Evolutionary conservation across 2,797 vertebrate genomes (phyloP), one percentile per base, ranked within the genome.

Genomic region (Pelochelys cantorii): DNA sequence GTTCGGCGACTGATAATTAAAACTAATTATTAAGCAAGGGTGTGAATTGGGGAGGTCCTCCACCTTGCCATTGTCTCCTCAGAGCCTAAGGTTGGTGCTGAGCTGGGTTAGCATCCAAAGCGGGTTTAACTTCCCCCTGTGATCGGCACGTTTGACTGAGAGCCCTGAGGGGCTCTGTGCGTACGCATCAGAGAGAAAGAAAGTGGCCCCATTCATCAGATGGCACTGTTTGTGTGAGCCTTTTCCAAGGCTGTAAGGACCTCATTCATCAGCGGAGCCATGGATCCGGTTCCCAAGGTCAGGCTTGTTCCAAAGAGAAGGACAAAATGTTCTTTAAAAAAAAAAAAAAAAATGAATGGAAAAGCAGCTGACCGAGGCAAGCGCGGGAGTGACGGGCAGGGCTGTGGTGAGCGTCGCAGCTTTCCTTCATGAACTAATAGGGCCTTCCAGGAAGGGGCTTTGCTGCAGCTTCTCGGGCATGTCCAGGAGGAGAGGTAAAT

Each of bases 121-220:
- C 22, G 42, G 34, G 0, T 23, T 81, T 27, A 79, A 2, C 14
- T 60, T 25, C 29, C 1, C 37, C 82, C 37, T 37, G 1, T 31
- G 57, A 23, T 8, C 23, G 37, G 25, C 31, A 18, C 5, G 5
- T 79, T 0, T 57, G 81, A 53, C 81, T 2, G 37, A 7, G 68
- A 20, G 52, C 82, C 0, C 0, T 11, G 74, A 52, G 4, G 1
- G 12, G 17, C 79, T 52, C 52, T 2, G 42, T 12, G 60, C 2
- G 15, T 10, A 83, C 22, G 37, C 0, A 0, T 82, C 37, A 65
- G 15, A 48, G 78, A 56, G 1, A 13, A 79, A 85, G 68, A 37
- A 17, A 62, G 92, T 78, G 62, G 59, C 55, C 15, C 89, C 53
- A 1, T 60, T 52, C 14, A 80, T n/a, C 54, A 5, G 15, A 37